These are phyloP conservation scores for Liasis olivaceus DNA, from an alignment of 2,797 vertebrate species.

Conservation along the genomic window DNA sequence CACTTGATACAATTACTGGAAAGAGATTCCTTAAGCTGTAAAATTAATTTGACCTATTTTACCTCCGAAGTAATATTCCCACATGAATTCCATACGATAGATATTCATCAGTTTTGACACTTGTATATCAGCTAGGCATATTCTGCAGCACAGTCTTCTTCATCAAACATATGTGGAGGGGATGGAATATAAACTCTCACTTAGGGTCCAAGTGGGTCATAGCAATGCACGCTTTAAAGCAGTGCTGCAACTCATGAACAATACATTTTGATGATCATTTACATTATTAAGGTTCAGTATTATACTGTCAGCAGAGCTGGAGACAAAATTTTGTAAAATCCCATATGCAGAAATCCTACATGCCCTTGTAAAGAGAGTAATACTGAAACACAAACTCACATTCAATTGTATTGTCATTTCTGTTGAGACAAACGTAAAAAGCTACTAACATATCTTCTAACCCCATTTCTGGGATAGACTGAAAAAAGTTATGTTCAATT, in stretches of 20 bases:
- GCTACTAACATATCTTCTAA: neutral
- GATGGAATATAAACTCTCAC: constrained; percentile 42
- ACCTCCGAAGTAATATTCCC: constrained; percentile 72
- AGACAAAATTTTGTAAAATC: neutral
- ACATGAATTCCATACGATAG: constrained; percentile 65
- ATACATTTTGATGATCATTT: neutral
- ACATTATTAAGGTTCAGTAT: neutral
- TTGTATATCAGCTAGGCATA: constrained; percentile 61
- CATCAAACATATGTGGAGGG: constrained; percentile 62
- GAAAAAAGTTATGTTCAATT: neutral
- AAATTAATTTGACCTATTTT: constrained; percentile 70
- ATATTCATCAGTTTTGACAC: constrained; percentile 65
- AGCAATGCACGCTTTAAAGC: neutral
- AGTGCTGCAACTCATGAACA: neutral
- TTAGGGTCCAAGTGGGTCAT: neutral
- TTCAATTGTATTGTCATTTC: neutral
- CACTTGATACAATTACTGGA: constrained; percentile 66
- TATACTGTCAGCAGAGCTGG: neutral
- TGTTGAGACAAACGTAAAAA: neutral
- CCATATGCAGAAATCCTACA: neutral
- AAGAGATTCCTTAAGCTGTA: constrained; percentile 67
- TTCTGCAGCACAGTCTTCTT: constrained; percentile 55
- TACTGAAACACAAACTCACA: neutral
- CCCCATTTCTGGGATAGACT: neutral
- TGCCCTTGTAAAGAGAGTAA: neutral